These are phyloP conservation scores for Rutilus rutilus DNA, from an alignment of 2,113 vertebrate species.

Conservation along the genomic window DNA sequence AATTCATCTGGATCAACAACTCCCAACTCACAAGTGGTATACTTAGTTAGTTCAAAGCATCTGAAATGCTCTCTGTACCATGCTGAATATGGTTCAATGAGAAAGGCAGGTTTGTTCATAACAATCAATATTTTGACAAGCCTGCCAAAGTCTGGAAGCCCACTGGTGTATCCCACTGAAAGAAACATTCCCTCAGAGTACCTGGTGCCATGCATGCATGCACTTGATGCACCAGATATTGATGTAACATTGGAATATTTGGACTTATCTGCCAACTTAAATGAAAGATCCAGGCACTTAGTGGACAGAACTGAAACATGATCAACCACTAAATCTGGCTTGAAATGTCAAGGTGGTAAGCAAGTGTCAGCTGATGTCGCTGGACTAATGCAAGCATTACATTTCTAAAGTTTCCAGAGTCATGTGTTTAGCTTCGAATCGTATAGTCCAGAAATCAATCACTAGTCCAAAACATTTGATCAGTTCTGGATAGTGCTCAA, in stretches of 20 bases:
- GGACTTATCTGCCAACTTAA: background rate
- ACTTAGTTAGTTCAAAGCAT: no score
- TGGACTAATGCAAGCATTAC: background rate
- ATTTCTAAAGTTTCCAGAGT: no score
- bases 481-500: background rate
- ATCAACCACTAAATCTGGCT: background rate
- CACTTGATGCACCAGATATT: background rate
- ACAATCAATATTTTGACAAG: background rate
- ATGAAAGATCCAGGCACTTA: background rate
- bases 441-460: background rate
- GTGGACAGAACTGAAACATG: background rate
- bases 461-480: background rate
- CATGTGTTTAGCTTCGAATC: background rate
- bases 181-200: background rate
- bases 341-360: background rate
- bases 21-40: no score
- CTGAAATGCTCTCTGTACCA: no score
- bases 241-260: conserved; percentile 3
- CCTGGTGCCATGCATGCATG: background rate
- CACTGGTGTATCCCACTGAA: conserved; percentile 9
- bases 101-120: background rate
- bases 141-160: background rate
- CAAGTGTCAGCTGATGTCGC: background rate
- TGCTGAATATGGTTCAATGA: no score
- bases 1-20: no score